Conservation (phyloP, 2,888 invertebrate genomes). For the Bellardia pandia region DNA sequence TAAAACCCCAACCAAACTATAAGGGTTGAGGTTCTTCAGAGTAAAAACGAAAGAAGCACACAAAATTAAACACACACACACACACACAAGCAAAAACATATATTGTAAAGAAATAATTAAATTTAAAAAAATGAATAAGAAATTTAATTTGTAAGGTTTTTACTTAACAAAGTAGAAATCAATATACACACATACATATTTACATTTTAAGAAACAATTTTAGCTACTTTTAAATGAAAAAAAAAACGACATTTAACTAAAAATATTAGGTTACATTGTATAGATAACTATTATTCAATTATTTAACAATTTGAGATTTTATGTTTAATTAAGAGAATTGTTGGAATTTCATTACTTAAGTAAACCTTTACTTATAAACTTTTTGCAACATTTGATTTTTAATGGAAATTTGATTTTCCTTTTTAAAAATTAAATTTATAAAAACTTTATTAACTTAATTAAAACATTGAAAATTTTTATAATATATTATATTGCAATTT, state of each 20-base stretch:
- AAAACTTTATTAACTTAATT: no score
- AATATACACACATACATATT: neutral
- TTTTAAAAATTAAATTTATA: no score
- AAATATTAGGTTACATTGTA: neutral
- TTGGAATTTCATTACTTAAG: neutral
- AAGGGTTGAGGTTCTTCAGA: conserved; percentile 66
- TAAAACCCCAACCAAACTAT: conserved; percentile 62
- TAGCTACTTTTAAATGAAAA: neutral
- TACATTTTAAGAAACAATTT: neutral
- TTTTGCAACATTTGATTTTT: no score
- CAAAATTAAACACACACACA: conserved; percentile 21
- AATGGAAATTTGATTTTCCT: no score
- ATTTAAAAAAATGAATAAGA: conserved; percentile 42
- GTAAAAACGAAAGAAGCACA: conserved; percentile 34
- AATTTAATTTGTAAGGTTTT: conserved; percentile 29
- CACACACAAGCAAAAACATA: conserved; percentile 3
- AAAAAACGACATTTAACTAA: neutral
- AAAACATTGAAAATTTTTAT: no score
- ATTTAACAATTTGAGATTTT: conserved; percentile 3
- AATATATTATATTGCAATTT: no score
- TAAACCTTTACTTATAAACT: no score
- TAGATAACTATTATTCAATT: neutral
- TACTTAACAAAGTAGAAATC: neutral
- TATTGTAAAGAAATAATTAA: conserved; percentile 52
- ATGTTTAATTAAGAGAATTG: neutral